Conservation (phyloP, 2,113 vertebrate species). For the Thalassarche chlororhynchos region DNA sequence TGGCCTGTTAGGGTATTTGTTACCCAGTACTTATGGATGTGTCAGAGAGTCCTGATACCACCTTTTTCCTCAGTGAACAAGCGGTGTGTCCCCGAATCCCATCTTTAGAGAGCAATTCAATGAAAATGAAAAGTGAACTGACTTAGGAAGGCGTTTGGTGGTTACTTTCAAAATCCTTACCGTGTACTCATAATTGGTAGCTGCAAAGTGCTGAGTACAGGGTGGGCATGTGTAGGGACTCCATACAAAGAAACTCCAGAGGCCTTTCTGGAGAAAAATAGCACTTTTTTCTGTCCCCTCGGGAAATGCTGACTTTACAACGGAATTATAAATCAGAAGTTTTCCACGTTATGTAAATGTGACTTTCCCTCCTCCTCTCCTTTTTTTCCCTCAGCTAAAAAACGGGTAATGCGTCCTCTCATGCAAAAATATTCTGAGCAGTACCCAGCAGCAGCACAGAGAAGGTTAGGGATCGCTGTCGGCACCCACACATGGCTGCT, state of each 20-base stretch:
- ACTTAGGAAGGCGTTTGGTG: background rate
- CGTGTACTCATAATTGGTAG: background rate
- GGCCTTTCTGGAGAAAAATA: background rate
- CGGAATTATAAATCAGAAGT: background rate
- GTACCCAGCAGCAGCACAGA: background rate
- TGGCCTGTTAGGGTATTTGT: background rate
- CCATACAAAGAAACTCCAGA: background rate
- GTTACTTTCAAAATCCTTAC: background rate
- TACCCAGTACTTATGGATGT: background rate
- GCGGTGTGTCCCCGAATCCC: background rate
- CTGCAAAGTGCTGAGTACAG: background rate
- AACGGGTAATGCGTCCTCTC: rapidly evolving
- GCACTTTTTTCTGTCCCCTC: background rate
- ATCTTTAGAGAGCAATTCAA: background rate
- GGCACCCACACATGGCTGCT: background rate
- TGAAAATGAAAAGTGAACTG: background rate
- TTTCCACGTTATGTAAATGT: background rate
- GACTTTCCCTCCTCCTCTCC: background rate
- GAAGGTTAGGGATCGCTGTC: rapidly evolving
- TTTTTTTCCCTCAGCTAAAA: background rate
- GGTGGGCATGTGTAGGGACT: background rate
- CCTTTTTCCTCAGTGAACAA: background rate
- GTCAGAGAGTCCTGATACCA: background rate
- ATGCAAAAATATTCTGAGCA: background rate
- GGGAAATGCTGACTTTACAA: background rate